phyloP scores from a whole-genome alignment of 2,888 invertebrate genomes.

The Lymantria dispar region DNA sequence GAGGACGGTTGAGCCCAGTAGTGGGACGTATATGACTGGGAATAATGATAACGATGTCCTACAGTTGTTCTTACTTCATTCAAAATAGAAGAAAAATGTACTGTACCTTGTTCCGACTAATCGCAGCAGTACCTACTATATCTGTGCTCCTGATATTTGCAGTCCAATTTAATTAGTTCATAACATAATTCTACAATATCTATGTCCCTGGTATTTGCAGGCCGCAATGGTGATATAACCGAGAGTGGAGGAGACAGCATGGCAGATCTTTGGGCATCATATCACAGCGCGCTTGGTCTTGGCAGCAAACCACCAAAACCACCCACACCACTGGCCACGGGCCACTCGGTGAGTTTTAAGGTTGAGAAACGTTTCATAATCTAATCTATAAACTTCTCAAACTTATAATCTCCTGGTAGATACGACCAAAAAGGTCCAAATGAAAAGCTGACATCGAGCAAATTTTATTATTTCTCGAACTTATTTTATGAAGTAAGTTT shows the following conservation, averaged over 20 bases:
- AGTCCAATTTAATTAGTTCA: no score
- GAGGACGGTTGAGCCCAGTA: no score
- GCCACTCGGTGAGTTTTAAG: slow-evolving; percentile 87
- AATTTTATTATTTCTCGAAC: no score
- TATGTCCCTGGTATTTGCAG: slow-evolving; percentile 55
- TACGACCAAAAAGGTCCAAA: neutral
- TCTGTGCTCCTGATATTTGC: slow-evolving; percentile 43
- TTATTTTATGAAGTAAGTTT: no score
- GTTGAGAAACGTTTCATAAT: slow-evolving; percentile 72
- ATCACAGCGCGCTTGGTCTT: slow-evolving; percentile 89
- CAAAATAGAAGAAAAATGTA: no score
- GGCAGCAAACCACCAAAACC: slow-evolving; percentile 79
- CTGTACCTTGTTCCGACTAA: no score
- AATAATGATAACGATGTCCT: no score
- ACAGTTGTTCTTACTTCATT: no score
- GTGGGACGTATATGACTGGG: no score
- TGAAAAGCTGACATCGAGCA: no score
- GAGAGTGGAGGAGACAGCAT: slow-evolving; percentile 86
- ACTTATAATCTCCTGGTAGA: neutral
- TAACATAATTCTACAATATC: no score
- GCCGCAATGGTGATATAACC: slow-evolving; percentile 84
- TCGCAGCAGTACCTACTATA: no score
- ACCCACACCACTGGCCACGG: slow-evolving; percentile 80
- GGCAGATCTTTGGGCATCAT: slow-evolving; percentile 93
- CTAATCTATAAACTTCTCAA: neutral